Evolutionary conservation across 1,140 invertebrate genomes (phyloP).

Genomic region (Mamestra configurata): DNA sequence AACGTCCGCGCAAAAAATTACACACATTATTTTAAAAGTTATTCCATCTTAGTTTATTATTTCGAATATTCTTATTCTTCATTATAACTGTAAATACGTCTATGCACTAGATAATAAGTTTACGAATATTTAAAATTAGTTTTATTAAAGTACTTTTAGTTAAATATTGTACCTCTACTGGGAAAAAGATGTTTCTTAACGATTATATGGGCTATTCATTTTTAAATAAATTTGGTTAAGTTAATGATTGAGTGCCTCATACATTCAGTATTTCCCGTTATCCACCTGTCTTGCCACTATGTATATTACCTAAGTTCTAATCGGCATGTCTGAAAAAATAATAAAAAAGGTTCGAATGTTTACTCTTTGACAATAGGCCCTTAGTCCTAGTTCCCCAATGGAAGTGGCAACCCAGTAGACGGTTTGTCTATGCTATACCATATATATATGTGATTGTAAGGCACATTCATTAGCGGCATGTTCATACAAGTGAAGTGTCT

Average conservation of each 20-base stretch:
- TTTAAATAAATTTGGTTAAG: slow-evolving; percentile 3
- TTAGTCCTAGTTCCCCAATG: neutral
- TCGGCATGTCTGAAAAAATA: neutral
- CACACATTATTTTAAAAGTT: neutral
- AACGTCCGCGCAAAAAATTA: neutral
- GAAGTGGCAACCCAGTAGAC: neutral
- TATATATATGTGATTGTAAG: neutral
- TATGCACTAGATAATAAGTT: slow-evolving; percentile 33
- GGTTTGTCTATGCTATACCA: neutral
- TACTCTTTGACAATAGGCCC: neutral
- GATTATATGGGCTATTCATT: neutral
- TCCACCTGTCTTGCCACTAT: slow-evolving; percentile 21
- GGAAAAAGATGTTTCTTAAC: slow-evolving; percentile 15
- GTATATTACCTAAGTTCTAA: neutral
- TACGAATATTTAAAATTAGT: slow-evolving; percentile 36
- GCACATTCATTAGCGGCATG: neutral
- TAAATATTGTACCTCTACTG: slow-evolving; percentile 28
- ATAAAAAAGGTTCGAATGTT: neutral
- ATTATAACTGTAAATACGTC: slow-evolving; percentile 39
- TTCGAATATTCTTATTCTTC: slow-evolving; percentile 33
- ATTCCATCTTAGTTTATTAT: slow-evolving; percentile 16
- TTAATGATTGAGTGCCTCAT: neutral
- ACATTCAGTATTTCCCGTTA: neutral
- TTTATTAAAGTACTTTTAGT: neutral
- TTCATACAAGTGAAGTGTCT: neutral